These are phyloP conservation scores for Portunus trituberculatus DNA, from an alignment of 1,140 invertebrate genomes.

Conservation along the genomic window DNA sequence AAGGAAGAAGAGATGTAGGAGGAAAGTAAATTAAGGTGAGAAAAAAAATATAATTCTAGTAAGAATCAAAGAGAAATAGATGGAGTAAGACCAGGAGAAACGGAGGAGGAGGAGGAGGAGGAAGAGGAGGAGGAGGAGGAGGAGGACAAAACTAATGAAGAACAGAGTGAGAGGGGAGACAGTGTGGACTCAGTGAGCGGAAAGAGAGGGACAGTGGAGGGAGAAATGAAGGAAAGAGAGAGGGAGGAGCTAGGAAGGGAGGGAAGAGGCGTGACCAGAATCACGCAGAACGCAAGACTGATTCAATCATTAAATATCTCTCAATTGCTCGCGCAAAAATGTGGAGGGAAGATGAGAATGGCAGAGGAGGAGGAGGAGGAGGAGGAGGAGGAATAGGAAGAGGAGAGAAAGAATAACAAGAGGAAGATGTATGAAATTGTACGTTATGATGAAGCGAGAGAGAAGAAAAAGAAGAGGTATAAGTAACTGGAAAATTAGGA, in stretches of 20 bases:
- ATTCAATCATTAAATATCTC: neutral
- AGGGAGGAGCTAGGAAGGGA: neutral
- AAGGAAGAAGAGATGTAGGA: neutral
- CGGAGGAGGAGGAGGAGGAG: neutral
- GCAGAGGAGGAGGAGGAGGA: neutral
- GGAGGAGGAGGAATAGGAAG: too few species aligned
- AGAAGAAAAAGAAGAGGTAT: too few species aligned
- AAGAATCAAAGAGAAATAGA: too few species aligned
- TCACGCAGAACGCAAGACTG: neutral
- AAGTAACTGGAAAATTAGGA: too few species aligned
- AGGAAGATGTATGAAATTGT: too few species aligned
- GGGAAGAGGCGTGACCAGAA: slow-evolving; percentile 31
- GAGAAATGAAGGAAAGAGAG: too few species aligned
- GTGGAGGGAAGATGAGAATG: neutral
- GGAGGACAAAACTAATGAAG: neutral
- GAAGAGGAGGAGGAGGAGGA: neutral
- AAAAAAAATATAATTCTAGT: neutral
- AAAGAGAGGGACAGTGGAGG: neutral
- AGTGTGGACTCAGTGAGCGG: neutral
- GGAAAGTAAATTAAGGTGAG: neutral
- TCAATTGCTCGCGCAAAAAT: neutral
- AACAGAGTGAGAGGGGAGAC: neutral
- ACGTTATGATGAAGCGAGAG: too few species aligned
- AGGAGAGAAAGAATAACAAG: too few species aligned
- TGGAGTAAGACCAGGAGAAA: neutral